phyloP scores from a whole-genome alignment of 2,113 vertebrate genomes.

The Eleginops maclovinus region DNA sequence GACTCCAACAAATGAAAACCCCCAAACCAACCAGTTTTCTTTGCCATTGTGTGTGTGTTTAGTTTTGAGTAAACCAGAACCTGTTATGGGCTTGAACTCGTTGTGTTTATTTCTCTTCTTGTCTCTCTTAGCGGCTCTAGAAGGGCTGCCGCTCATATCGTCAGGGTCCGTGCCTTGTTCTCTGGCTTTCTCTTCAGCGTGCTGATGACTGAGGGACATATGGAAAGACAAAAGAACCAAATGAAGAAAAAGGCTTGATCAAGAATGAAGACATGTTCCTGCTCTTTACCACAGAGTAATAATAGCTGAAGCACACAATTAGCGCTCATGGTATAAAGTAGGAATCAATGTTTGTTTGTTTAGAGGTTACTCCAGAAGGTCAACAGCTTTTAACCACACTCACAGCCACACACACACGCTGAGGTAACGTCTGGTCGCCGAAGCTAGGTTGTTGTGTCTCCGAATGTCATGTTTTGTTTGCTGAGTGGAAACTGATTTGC shows the following conservation, averaged over 20 bases:
- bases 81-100: conserved; percentile 87
- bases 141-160: conserved; percentile 10
- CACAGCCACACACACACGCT: too few relatives aligned
- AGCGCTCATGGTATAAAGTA: too few relatives aligned
- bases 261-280: neutral
- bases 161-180: conserved; percentile 48
- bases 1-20: too few relatives aligned
- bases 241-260: neutral
- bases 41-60: neutral
- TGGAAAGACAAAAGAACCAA: neutral
- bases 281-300: neutral
- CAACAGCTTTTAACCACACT: too few relatives aligned
- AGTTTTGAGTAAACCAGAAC: conserved; percentile 69
- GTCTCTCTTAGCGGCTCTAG: conserved; percentile 65
- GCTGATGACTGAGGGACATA: conserved; percentile 62
- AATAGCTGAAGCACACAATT: neutral
- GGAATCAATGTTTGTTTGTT: too few relatives aligned
- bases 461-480: too few relatives aligned
- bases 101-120: conserved; percentile 80
- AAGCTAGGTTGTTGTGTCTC: too few relatives aligned
- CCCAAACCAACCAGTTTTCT: too few relatives aligned
- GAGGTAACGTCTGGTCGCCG: too few relatives aligned
- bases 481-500: too few relatives aligned
- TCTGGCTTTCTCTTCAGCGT: conserved; percentile 61
- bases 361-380: too few relatives aligned